Evolutionary conservation across 1,140 invertebrate genomes (phyloP).

Genomic region (Ooceraea biroi): DNA sequence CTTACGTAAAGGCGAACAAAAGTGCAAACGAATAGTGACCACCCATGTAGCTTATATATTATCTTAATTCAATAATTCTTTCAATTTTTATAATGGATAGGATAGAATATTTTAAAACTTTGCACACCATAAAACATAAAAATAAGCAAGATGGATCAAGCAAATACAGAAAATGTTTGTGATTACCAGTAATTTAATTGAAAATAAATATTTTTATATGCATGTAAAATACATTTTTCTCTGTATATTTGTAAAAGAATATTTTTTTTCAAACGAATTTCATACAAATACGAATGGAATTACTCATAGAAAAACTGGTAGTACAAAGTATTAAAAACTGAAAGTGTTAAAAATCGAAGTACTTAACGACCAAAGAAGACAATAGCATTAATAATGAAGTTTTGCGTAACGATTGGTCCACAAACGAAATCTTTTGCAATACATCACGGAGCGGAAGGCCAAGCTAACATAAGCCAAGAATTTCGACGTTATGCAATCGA

Average conservation of each 20-base stretch:
- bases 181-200: too few species aligned
- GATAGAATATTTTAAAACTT: background rate
- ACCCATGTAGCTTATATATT: background rate
- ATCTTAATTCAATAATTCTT: conserved; percentile 17
- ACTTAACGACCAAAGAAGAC: background rate
- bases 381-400: background rate
- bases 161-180: background rate
- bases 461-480: conserved; percentile 30
- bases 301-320: background rate
- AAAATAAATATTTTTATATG: background rate
- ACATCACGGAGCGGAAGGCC: background rate
- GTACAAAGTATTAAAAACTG: conserved; percentile 17
- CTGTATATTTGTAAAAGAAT: too few species aligned
- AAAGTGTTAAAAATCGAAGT: background rate
- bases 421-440: conserved; percentile 1
- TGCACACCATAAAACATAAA: background rate
- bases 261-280: too few species aligned
- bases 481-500: conserved; percentile 22
- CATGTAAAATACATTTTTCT: too few species aligned
- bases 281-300: too few species aligned
- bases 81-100: background rate
- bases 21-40: background rate
- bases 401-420: background rate
- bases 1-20: conserved; percentile 42
- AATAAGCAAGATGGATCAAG: background rate